Base-by-base conservation (phyloP, 1,140 invertebrate species). In the Centruroides vittatus region DNA sequence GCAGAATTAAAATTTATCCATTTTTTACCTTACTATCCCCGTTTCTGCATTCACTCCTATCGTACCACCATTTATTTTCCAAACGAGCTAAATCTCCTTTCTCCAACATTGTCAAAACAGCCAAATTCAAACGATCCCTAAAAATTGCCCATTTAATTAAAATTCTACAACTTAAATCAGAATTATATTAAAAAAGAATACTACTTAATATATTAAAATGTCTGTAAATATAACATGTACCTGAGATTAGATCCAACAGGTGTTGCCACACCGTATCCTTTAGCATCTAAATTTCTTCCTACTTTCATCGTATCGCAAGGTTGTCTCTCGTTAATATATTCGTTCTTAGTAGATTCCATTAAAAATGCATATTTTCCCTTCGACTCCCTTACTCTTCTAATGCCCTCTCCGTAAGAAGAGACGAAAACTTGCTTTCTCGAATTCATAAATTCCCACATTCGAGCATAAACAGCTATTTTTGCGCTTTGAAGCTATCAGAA, bases 381-480 rank as follows among this genome's bases (percentile, higher is more conserved):
- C 57, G 86, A 89, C 59, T 79, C 82, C 56, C 89, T 74, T 23
- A 93, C 90, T 61, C 85, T 75, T 61, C 81, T 76, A 60, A 93
- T 90, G 3, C 90, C 90, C 72, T 92, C 88, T 60, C 86, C 85
- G 71, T 93, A 91, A 4, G 81, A 82, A 60, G 78, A 76, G 1
- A 90, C 86, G 68, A 93, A 90, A 23, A 90, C 86, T 69, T 89
- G 81, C 66, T 86, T 86, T 65, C 84, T 77, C 4, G 85, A 81
- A 66, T 85, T 86, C 93, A 97, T 96, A 68, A 89, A 94, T 68
- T 92, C 86, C 90, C 90, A 96, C 93, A 97, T 97, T 73, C 88
- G 84, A 70, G 85, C 85, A 75, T 94, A 95, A 3, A 92, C 82
- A 50, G 84, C 82, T 62, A 94, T 90, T 70, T 91, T 87, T 4